Base-by-base conservation (phyloP, 2,113 vertebrate species). In the Colius striatus region DNA sequence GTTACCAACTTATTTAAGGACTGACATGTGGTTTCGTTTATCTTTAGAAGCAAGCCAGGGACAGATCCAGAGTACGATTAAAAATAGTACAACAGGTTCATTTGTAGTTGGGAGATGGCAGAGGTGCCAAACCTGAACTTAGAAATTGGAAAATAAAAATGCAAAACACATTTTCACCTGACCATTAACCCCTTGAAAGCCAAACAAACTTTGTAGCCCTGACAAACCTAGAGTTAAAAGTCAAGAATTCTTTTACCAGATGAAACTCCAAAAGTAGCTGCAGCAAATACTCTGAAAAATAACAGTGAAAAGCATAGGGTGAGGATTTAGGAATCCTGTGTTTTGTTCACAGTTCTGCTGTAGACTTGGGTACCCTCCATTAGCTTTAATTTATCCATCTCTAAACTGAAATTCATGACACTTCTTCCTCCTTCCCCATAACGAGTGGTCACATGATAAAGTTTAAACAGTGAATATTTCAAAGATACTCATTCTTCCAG, bases 31-130 rank as follows among this genome's bases (percentile, higher is more conserved):
- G 75, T 68, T 92, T 80, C 0, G 0, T 92, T 96, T 96, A 94
- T 96, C 92, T 95, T 94, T 89, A 95, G 94, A 94, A 94, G 65
- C 89, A 91, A 87, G 65, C 70, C 73, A 92, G 80, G 53, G 80
- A 86, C 0, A 0, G 72, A 94, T 92, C 34, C 80, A 89, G 73
- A 94, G 66, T 61, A 70, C 0, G 1, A 94, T 87, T 92, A 94
- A 88, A 96, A 96, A 94, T 94, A 96, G 91, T 61, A 75, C 88
- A 82, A 62, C 17, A 17, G 67, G 86, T 87, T 95, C 86, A 72
- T 89, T 13, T 41, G 29, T 57, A 20, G 45, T 0, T 84, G 81
- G 53, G 94, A 94, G 38, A 68, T 13, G 15, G 70, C 58, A 79
- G 73, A 88, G 25, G 65, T 81, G 88, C 53, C 73, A 91, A 87